Evolutionary conservation across 2,797 vertebrate species (phyloP).

Genomic region (Rhinogobio ventralis): DNA sequence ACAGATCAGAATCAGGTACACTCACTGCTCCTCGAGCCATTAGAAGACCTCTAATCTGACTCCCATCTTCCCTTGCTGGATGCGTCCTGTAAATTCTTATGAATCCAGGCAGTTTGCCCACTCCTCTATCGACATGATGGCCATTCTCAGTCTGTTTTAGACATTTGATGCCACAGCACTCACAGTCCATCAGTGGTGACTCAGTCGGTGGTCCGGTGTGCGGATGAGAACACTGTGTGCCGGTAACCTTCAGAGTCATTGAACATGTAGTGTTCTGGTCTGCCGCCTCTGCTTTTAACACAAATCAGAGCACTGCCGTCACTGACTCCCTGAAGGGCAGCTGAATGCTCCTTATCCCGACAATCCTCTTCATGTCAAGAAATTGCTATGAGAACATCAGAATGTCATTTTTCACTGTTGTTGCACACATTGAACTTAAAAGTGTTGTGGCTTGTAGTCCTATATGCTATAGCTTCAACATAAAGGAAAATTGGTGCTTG

Average conservation of each 20-base stretch:
- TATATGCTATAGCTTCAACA: neutral
- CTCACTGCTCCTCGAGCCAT: neutral
- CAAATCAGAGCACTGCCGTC: constrained; percentile 50
- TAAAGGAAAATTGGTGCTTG: neutral
- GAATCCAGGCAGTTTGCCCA: neutral
- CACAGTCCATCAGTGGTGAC: constrained; percentile 51
- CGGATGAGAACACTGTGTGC: neutral
- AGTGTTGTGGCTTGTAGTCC: neutral
- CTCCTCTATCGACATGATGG: neutral
- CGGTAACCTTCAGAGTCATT: constrained; percentile 48
- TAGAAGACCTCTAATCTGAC: neutral
- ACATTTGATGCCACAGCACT: constrained; percentile 41
- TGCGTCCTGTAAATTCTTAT: neutral
- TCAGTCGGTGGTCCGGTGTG: neutral
- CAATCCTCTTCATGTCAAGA: neutral
- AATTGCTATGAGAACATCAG: constrained; percentile 1
- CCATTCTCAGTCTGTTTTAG: neutral
- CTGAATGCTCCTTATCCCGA: neutral
- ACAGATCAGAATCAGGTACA: neutral
- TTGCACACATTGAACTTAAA: neutral
- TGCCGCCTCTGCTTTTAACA: constrained; percentile 55
- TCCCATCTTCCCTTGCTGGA: neutral
- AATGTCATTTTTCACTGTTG: neutral
- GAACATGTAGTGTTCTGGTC: constrained; percentile 59
- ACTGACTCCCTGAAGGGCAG: constrained; percentile 17